Evolutionary conservation across 1,140 invertebrate species (phyloP), one percentile per base, ranked within the genome.

Genomic region (Caenorhabditis tropicalis): DNA sequence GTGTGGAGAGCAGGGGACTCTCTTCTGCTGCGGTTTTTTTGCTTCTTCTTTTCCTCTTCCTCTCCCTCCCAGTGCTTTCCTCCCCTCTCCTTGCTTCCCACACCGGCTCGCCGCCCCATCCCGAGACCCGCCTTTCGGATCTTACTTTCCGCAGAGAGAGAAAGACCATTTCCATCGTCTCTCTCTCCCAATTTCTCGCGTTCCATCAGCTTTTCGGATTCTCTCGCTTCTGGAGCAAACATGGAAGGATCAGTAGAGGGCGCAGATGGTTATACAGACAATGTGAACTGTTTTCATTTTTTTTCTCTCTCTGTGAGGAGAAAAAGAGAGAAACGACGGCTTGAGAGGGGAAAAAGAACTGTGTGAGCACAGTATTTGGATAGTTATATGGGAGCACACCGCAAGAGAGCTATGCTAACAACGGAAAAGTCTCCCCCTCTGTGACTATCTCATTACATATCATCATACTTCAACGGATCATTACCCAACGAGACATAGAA

Each of bases 401-500:
- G 36, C 65, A 74, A 74, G 65, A 74, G 65, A 74, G 65, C 65
- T 74, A 74, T 74, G 65, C 65, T 74, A 74, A 74, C 65, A 74
- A 74, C 65, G 10, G 36, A 74, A 74, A 74, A 12, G 65, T 33
- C 65, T 74, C n/a, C n/a, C n/a, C n/a, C n/a, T n/a, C 36, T 21
- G 36, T 74, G 36, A 24, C 65, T 74, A 74, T 74, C 65, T n/a
- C 65, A 74, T 74, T 74, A 74, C 65, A 43, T 74, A 74, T 74
- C 65, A 74, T 74, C 33, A 36, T 36, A 5, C 21, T 60, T 16
- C 43, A 16, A 51, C 19, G 2, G 49, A 51, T 51, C n/a, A n/a
- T n/a, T n/a, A n/a, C 19, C 49, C 49, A n/a, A 51, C 19, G n/a
- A 46, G n/a, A n/a, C n/a, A n/a, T n/a, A n/a, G n/a, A n/a, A n/a